These are phyloP conservation scores for Schlechtendalia chinensis DNA, from an alignment of 1,140 invertebrate species.

Conservation along the genomic window DNA sequence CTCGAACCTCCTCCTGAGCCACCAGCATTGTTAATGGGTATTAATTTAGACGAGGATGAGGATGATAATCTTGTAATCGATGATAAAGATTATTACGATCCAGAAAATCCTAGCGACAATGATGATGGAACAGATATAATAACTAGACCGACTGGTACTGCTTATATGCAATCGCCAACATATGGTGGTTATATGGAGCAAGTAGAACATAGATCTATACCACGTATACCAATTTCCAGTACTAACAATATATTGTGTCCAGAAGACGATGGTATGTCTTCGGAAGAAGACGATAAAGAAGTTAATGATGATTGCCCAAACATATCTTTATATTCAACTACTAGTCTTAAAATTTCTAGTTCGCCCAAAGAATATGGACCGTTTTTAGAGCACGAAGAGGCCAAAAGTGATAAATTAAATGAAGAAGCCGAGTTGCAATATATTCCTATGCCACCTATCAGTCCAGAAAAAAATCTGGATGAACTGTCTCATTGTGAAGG, in stretches of 20 bases:
- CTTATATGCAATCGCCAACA: conserved; percentile 48
- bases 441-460: conserved; percentile 57
- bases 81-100: conserved; percentile 66
- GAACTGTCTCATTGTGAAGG: conserved; percentile 19
- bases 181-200: conserved; percentile 53
- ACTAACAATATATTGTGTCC: conserved; percentile 54
- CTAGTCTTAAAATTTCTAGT: conserved; percentile 67
- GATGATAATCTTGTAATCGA: conserved; percentile 61
- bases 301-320: conserved; percentile 76
- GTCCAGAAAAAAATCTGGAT: conserved; percentile 53
- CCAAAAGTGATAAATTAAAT: conserved; percentile 55
- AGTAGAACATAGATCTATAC: conserved; percentile 52
- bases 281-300: conserved; percentile 60
- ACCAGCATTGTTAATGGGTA: conserved; percentile 58
- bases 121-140: conserved; percentile 56
- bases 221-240: conserved; percentile 14
- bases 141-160: conserved; percentile 54
- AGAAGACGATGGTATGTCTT: conserved; percentile 53
- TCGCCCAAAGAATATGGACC: conserved; percentile 50
- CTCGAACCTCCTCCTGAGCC: conserved; percentile 60
- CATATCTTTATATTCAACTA: conserved; percentile 77
- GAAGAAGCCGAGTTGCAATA: conserved; percentile 56
- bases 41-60: conserved; percentile 57
- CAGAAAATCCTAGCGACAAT: conserved; percentile 64
- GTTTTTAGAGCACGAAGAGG: conserved; percentile 28